phyloP scores from a whole-genome alignment of 2,888 invertebrate species.

The Rotaria magnacalcarata region DNA sequence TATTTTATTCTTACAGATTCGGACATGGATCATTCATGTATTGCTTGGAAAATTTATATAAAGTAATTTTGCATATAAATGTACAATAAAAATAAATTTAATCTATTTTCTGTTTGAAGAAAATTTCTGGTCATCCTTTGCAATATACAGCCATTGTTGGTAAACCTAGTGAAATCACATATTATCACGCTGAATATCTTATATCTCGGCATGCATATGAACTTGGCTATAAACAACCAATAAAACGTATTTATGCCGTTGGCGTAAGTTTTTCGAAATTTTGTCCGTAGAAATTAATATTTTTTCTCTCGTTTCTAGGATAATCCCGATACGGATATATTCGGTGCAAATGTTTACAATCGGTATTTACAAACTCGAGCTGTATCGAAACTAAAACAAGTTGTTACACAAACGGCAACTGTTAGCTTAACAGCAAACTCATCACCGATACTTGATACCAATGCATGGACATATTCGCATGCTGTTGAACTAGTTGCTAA shows the following conservation, averaged over 20 bases:
- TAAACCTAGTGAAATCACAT: conserved; percentile 68
- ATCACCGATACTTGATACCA: background rate
- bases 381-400: conserved; percentile 14
- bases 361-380: conserved; percentile 61
- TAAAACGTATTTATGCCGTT: conserved; percentile 65
- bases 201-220: conserved; percentile 63
- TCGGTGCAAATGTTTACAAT: conserved; percentile 68
- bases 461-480: background rate
- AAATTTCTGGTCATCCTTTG: conserved; percentile 65
- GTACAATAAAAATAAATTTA: background rate
- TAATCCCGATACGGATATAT: conserved; percentile 68
- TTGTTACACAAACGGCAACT: background rate
- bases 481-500: background rate
- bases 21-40: conserved; percentile 68
- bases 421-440: background rate
- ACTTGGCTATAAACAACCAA: conserved; percentile 61
- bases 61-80: conserved; percentile 51
- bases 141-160: conserved; percentile 67
- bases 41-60: conserved; percentile 66
- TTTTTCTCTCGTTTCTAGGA: conserved; percentile 56
- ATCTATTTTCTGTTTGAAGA: conserved; percentile 51
- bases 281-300: no score
- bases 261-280: conserved; percentile 53
- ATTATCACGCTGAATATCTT: conserved; percentile 66
- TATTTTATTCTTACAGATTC: conserved; percentile 57